Conservation (phyloP, 2,888 invertebrate genomes). For the Muschampia plurimacula region DNA sequence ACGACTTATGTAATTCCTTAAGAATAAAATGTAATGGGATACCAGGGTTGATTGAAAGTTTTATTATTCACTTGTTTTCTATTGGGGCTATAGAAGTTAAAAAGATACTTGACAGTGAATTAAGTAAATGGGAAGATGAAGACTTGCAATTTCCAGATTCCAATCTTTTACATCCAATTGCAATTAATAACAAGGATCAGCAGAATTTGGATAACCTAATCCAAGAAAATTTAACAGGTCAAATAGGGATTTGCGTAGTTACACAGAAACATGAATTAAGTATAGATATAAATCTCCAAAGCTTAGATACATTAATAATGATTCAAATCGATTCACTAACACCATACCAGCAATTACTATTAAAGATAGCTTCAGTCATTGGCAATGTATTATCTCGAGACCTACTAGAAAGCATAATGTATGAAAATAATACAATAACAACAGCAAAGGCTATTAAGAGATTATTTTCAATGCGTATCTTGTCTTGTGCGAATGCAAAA, state of each 20-base stretch:
- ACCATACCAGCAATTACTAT: conserved; percentile 85
- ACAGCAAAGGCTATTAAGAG: conserved; percentile 84
- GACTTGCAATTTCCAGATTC: conserved; percentile 71
- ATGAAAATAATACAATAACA: conserved; percentile 76
- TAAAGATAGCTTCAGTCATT: conserved; percentile 86
- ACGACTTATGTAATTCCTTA: conserved; percentile 78
- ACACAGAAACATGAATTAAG: conserved; percentile 67
- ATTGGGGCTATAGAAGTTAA: conserved; percentile 71
- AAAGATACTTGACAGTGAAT: conserved; percentile 59
- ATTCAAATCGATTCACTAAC: conserved; percentile 85
- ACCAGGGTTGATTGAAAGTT: conserved; percentile 83
- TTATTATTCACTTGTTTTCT: conserved; percentile 80
- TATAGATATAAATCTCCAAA: conserved; percentile 70
- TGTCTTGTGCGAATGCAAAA: conserved; percentile 80
- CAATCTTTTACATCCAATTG: conserved; percentile 63
- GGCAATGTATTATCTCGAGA: conserved; percentile 83
- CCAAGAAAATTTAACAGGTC: conserved; percentile 56
- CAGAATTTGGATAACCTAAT: conserved; percentile 59
- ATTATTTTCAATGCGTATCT: conserved; percentile 82
- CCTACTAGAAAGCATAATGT: conserved; percentile 82
- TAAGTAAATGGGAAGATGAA: conserved; percentile 57
- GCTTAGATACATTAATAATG: conserved; percentile 78
- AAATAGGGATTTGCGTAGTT: conserved; percentile 67
- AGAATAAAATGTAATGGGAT: conserved; percentile 75
- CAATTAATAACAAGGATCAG: conserved; percentile 66